Conservation (phyloP, 2,113 vertebrate species). For the Thalassarche chlororhynchos region DNA sequence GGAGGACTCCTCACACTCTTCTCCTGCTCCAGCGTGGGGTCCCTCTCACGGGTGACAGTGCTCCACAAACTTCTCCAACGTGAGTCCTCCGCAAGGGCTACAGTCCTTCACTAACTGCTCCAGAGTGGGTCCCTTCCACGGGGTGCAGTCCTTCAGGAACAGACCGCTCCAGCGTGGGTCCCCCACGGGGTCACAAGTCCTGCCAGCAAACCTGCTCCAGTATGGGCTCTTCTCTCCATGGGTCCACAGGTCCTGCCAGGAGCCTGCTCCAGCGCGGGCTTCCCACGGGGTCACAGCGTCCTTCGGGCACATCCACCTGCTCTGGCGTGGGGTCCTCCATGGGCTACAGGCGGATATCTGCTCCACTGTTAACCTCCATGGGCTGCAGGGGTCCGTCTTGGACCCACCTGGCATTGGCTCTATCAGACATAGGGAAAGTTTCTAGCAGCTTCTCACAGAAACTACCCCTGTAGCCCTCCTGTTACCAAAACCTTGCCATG, state of each 20-base stretch:
- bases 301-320: neutral
- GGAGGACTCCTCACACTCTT: neutral
- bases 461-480: neutral
- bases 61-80: neutral
- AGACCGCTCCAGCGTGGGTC: no score
- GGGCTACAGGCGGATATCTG: neutral
- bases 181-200: no score
- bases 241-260: neutral
- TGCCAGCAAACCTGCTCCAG: no score
- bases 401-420: fast-evolving
- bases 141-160: no score
- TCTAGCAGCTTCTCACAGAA: neutral
- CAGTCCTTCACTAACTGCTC: neutral
- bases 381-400: neutral
- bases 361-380: neutral
- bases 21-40: neutral
- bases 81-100: neutral
- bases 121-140: neutral
- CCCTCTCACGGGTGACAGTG: neutral
- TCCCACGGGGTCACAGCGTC: neutral
- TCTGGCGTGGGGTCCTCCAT: fast-evolving
- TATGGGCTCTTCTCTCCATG: no score
- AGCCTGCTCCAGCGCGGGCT: neutral
- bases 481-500: neutral
- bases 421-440: fast-evolving